These are phyloP conservation scores for Lepidotrigona ventralis DNA, from an alignment of 1,140 invertebrate species.

Conservation along the genomic window DNA sequence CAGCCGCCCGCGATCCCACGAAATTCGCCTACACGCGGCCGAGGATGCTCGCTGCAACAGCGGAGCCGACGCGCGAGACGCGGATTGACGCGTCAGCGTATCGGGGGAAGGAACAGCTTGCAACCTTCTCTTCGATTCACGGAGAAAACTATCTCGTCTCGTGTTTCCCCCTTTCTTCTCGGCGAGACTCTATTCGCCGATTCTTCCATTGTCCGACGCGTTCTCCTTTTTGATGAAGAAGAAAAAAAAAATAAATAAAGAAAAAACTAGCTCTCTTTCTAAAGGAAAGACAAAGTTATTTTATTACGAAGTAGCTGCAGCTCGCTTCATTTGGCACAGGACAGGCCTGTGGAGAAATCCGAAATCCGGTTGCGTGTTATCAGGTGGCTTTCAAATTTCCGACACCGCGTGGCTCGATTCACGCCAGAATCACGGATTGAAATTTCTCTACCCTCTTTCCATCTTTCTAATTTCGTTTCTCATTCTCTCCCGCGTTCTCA, in stretches of 20 bases:
- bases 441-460: neutral
- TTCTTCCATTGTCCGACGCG: neutral
- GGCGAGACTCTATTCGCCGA: neutral
- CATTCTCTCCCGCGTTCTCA: too few species aligned
- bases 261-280: too few species aligned
- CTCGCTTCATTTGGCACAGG: neutral
- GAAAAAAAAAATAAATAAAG: too few species aligned
- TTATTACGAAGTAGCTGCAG: neutral
- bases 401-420: neutral
- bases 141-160: neutral
- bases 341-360: too few species aligned
- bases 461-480: too few species aligned
- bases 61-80: neutral
- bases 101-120: neutral
- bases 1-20: neutral
- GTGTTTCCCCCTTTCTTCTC: neutral
- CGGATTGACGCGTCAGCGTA: slow-evolving; percentile 37
- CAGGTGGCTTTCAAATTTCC: neutral
- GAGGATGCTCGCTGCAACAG: neutral
- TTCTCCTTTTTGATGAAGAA: neutral
- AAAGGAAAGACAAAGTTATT: neutral
- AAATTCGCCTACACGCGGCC: slow-evolving; percentile 29
- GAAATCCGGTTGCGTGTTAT: too few species aligned
- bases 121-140: neutral
- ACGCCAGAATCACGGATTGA: neutral